Percentiles rank a stretch among this genome's conserved stretches.
Conservation (phyloP, 2,113 vertebrate species). For the Tor tambroides region DNA sequence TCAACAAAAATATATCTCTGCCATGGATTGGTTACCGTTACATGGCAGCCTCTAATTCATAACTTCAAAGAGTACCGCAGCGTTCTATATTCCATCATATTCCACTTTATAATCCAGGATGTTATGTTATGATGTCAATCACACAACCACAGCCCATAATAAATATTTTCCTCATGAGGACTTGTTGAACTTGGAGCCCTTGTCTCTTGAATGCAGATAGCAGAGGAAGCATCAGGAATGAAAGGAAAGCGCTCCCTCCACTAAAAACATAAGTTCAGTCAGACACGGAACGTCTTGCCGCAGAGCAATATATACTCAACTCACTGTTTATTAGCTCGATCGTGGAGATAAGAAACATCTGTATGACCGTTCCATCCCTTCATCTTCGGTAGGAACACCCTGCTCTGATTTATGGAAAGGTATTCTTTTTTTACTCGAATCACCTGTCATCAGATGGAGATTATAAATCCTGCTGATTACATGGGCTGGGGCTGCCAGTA, state of each 20-base stretch:
- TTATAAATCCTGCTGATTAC: conserved; percentile 57
- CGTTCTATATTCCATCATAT: conserved; percentile 40
- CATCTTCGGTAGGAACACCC: conserved; percentile 20
- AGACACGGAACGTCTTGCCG: conserved; percentile 23
- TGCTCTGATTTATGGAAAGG: conserved; percentile 50
- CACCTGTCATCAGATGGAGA: conserved; percentile 53
- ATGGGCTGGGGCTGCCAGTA: conserved; percentile 31
- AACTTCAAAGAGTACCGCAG: conserved; percentile 50
- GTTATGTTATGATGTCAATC: conserved; percentile 58
- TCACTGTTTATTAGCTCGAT: conserved; percentile 40
- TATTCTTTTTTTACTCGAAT: conserved; percentile 50
- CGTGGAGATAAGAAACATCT: conserved; percentile 44
- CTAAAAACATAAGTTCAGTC: conserved; percentile 39
- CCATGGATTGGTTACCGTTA: conserved; percentile 27
- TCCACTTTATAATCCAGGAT: conserved; percentile 25
- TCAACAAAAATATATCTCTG: conserved; percentile 44
- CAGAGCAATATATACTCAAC: conserved; percentile 9
- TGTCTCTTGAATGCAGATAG: conserved; percentile 42
- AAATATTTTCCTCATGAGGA: conserved; percentile 46
- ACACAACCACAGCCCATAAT: conserved; percentile 45
- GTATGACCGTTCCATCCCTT: background rate
- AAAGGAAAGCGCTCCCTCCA: conserved; percentile 26
- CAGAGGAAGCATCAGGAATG: conserved; percentile 37
- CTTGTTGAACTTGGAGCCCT: conserved; percentile 53
- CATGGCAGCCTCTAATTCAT: conserved; percentile 43